Base-by-base conservation (phyloP, 2,888 invertebrate species). In the Ephialtes manifestator region DNA sequence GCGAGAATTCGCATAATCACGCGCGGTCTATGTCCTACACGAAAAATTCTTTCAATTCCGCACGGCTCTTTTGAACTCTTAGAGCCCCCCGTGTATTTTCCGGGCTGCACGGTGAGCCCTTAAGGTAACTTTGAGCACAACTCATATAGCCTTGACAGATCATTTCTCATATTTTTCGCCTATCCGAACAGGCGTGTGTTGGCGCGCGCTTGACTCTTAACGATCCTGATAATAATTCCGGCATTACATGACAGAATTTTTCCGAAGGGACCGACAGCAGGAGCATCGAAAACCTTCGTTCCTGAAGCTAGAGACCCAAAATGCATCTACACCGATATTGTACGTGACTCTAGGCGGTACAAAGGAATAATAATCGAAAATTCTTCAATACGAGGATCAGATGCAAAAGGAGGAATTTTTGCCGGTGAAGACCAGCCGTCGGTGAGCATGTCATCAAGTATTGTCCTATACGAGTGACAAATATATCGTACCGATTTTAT, bases 161-260 rank as follows among this genome's bases (percentile, higher is more conserved):
- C 94, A 95, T 95, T 95, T 95, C 94, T 95, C 94, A 94, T 94
- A 94, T 94, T 94, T 94, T 94, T 93, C 93, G 89, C 90, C 91
- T 51, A 10, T 81, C 86, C 63, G 67, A 67, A 60, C 46, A 81
- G 71, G 39, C 80, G 58, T 70, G 74, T 68, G 74, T 84, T 87
- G 89, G 60, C 39, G 82, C 76, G 79, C 82, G 82, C 67, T 75
- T 85, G 88, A 88, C 83, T 84, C 83, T 83, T 88, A 88, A 89
- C 88, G 87, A 87, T 82, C 86, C 85, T 88, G 85, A 90, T 90
- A 88, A 89, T 90, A 90, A 90, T 89, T 91, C 89, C 88, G 84
- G 89, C 93, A 86, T 93, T 93, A 93, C 93, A 91, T 90, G 93
- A 90, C 92, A 93, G 83, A 92, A 91, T 90, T 91, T 89, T 70